Evolutionary conservation across 2,113 vertebrate species (phyloP), one percentile per base, ranked within the genome.

Genomic region (Gopherus evgoodei): DNA sequence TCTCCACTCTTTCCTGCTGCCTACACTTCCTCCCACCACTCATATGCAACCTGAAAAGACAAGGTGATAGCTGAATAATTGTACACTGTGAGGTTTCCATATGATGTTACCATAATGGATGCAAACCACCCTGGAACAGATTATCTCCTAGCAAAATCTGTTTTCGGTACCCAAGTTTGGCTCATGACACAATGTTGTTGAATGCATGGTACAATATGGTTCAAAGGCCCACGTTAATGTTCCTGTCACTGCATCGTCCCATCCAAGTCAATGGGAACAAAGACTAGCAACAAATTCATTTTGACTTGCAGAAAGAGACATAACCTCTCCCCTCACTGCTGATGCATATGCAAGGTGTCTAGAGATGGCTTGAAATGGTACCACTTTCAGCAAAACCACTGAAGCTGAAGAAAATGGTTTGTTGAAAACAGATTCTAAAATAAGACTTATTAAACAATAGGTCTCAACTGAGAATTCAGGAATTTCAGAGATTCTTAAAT

Each of bases 131-230:
- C 21, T 27, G 79, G 47, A 25, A 72, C 49, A 35, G 44, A 78
- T 47, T 8, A 72, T 47, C 11, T 47, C 10, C 38, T 25, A 47
- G 42, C 25, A 27, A 78, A 47, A 83, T 16, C 84, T 42, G 44
- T 0, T 8, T 59, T 84, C 44, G 35, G 19, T 44, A 35, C 4
- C 1, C 0, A 72, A 1, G 12, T 80, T n/a, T 79, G 52, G 42
- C 35, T 87, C 8, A 3, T 3, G 83, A 80, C 1, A 35, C 4
- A 31, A 1, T 27, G 17, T 22, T 79, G 54, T 1, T 56, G 56
- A 25, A 89, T 3, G 49, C n/a, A 27, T 42, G 44, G 9, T 54
- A 27, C 0, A 0, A 24, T 0, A 0, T 0, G 86, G 44, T 72
- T 21, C 42, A 47, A 78, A 29, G 13, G 42, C 11, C 21, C 38